Percentiles rank a stretch among this genome's conserved stretches.
These are phyloP conservation scores for Ceramica pisi DNA, from an alignment of 2,888 invertebrate species.

Conservation along the genomic window DNA sequence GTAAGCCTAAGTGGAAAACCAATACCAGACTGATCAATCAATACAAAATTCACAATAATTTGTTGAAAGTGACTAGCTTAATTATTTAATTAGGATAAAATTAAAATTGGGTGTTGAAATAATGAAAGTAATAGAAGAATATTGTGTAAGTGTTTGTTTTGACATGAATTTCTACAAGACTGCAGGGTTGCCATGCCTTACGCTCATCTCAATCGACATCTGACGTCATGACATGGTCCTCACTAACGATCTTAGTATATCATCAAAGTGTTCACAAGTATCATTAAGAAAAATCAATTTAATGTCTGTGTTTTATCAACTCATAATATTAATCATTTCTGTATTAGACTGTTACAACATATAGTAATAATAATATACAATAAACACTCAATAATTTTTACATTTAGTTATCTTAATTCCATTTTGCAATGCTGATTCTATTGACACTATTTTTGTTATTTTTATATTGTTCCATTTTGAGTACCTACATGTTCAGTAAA, in stretches of 20 bases:
- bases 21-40: conserved; percentile 45
- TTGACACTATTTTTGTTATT: conserved; percentile 78
- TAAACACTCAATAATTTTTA: conserved; percentile 64
- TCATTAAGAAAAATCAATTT: conserved; percentile 58
- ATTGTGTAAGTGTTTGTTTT: conserved; percentile 57
- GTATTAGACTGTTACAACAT: conserved; percentile 59
- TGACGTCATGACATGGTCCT: conserved; percentile 48
- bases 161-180: conserved; percentile 68
- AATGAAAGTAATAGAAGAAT: conserved; percentile 51
- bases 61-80: conserved; percentile 61
- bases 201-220: conserved; percentile 61
- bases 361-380: conserved; percentile 62
- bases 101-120: conserved; percentile 52
- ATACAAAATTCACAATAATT: conserved; percentile 52
- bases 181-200: conserved; percentile 75
- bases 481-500: conserved; percentile 75
- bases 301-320: conserved; percentile 49
- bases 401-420: conserved; percentile 60
- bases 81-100: conserved; percentile 67
- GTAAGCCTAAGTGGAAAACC: conserved; percentile 15
- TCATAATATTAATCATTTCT: conserved; percentile 46
- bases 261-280: conserved; percentile 59
- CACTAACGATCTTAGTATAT: conserved; percentile 53
- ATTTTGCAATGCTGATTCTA: conserved; percentile 59
- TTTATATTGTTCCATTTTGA: conserved; percentile 80